These are phyloP conservation scores for Cydia pomonella DNA, from an alignment of 1,140 invertebrate species.

Conservation along the genomic window DNA sequence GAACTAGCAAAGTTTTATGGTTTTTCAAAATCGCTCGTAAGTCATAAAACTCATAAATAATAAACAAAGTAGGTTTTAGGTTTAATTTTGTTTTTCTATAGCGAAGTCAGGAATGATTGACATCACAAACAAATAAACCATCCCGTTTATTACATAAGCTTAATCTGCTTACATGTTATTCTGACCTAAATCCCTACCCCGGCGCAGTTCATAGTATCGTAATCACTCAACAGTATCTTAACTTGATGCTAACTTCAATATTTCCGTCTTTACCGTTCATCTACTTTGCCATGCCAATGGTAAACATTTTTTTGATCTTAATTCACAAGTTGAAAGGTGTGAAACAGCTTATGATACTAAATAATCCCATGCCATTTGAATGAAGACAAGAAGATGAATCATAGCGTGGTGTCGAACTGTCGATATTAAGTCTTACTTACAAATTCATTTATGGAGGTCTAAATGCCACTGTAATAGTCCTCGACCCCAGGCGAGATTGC, in stretches of 20 bases:
- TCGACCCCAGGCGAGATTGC: too few relatives aligned
- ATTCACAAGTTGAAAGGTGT: too few relatives aligned
- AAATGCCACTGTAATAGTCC: too few relatives aligned
- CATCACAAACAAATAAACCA: background rate
- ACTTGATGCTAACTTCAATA: background rate
- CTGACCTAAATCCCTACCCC: constrained; percentile 1
- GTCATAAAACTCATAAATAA: background rate
- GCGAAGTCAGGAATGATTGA: background rate
- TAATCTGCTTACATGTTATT: constrained; percentile 24
- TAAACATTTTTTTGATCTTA: too few relatives aligned
- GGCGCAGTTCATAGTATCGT: background rate
- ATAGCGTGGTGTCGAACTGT: too few relatives aligned
- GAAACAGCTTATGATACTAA: too few relatives aligned
- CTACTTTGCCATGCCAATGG: too few relatives aligned
- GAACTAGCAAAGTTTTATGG: background rate
- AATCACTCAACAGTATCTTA: background rate
- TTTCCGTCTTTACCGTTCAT: background rate
- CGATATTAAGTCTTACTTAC: too few relatives aligned
- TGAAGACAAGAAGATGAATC: too few relatives aligned
- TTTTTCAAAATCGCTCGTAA: background rate
- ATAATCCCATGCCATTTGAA: too few relatives aligned
- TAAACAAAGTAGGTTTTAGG: background rate
- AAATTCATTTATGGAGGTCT: too few relatives aligned
- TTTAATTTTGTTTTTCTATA: background rate
- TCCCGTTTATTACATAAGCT: constrained; percentile 30